phyloP scores from a whole-genome alignment of 2,888 invertebrate species.

The Idaea dimidiata region DNA sequence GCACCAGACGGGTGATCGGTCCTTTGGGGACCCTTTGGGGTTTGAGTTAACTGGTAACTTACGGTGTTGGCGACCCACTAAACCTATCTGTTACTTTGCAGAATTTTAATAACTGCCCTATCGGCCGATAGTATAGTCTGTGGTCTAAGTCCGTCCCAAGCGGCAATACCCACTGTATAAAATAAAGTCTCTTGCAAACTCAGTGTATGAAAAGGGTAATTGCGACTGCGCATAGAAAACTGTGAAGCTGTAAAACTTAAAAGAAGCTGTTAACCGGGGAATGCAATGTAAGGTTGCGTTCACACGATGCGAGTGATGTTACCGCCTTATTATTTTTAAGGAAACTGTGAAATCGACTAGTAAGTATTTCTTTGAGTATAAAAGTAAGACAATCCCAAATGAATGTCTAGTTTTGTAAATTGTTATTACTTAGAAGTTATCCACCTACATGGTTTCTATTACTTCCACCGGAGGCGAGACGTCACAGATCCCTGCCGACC shows the following conservation, averaged over 20 bases:
- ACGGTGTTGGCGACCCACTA: no score
- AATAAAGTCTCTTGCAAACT: slow-evolving; percentile 61
- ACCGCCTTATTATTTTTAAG: background rate
- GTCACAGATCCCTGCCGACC: no score
- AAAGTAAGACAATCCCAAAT: background rate
- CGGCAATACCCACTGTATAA: slow-evolving; percentile 37
- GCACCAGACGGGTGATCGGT: no score
- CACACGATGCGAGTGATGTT: slow-evolving; percentile 12
- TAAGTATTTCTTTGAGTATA: background rate
- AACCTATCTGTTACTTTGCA: no score
- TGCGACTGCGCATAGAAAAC: slow-evolving; percentile 61
- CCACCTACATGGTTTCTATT: no score
- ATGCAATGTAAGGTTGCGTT: slow-evolving; percentile 23
- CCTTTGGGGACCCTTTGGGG: no score
- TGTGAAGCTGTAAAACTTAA: slow-evolving; percentile 59
- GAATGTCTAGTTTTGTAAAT: no score
- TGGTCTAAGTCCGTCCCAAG: background rate
- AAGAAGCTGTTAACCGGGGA: slow-evolving; percentile 49
- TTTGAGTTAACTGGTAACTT: no score
- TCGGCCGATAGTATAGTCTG: background rate
- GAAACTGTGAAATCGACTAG: background rate
- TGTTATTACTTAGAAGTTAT: no score
- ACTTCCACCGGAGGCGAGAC: no score
- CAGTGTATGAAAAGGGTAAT: slow-evolving; percentile 63
- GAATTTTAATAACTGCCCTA: no score